A percentile compares a stretch with the other conserved stretches of the same genome.
phyloP scores from a whole-genome alignment of 2,113 vertebrate genomes.

The Struthio camelus region DNA sequence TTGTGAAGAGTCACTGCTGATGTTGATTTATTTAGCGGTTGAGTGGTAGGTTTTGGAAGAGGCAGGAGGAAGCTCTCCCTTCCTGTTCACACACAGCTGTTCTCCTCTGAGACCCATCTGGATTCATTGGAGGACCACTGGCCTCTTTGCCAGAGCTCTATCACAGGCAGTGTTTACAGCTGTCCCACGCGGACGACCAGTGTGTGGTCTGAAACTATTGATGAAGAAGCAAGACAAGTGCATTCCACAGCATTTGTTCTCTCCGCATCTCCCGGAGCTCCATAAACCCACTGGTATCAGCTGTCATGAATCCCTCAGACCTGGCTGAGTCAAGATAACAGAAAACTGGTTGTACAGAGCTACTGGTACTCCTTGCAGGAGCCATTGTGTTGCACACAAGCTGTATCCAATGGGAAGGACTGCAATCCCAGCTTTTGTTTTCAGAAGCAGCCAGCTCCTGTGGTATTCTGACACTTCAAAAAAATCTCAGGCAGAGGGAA shows the following conservation, averaged over 20 bases:
- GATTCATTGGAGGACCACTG: slow-evolving; percentile 63
- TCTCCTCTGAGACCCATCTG: slow-evolving; percentile 62
- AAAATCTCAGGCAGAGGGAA: not conserved
- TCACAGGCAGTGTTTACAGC: slow-evolving; percentile 58
- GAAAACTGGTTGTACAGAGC: not conserved
- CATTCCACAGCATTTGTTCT: not conserved
- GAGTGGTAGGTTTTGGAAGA: slow-evolving; percentile 64
- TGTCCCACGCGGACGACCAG: slow-evolving; percentile 24
- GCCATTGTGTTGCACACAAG: not conserved
- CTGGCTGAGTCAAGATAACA: not conserved
- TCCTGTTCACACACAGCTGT: slow-evolving; percentile 73
- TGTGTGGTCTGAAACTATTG: slow-evolving; percentile 61
- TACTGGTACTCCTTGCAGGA: not conserved
- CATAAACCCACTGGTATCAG: not conserved
- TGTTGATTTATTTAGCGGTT: slow-evolving; percentile 64
- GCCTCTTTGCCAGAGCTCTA: slow-evolving; percentile 54
- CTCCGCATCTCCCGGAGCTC: not conserved
- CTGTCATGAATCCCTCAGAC: not conserved
- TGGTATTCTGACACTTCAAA: not conserved
- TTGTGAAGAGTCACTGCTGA: slow-evolving; percentile 50
- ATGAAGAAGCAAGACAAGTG: slow-evolving; percentile 35
- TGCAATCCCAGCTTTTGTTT: not conserved
- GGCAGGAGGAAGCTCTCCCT: slow-evolving; percentile 55
- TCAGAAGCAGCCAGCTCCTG: not conserved
- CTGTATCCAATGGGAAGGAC: not conserved